Evolutionary conservation across 2,888 invertebrate genomes (phyloP).

Genomic region (Cheilosia soror): DNA sequence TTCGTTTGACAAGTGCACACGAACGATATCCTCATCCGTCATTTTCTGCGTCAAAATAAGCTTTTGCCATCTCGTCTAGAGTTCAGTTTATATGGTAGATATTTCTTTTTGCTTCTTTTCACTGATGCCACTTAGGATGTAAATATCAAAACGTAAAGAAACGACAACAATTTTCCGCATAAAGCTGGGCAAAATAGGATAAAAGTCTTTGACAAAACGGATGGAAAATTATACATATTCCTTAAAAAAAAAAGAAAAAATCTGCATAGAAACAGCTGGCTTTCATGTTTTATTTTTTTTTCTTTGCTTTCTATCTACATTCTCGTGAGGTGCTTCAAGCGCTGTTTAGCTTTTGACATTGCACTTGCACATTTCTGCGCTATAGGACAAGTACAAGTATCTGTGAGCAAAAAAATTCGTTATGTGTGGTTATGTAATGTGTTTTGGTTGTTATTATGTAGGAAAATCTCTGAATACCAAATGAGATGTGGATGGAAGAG

Average conservation of each 20-base stretch:
- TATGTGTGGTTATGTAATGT: conserved; percentile 62
- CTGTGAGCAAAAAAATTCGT: background rate
- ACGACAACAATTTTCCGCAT: conserved; percentile 16
- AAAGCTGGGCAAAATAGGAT: conserved; percentile 51
- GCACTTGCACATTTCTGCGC: conserved; percentile 54
- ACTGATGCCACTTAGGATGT: conserved; percentile 67
- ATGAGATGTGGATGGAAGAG: conserved; percentile 46
- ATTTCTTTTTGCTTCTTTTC: conserved; percentile 8
- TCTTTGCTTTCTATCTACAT: background rate
- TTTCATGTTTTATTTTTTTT: conserved; percentile 16
- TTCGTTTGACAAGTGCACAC: conserved; percentile 65
- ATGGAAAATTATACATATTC: conserved; percentile 25
- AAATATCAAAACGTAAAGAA: conserved; percentile 54
- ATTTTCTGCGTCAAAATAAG: conserved; percentile 55
- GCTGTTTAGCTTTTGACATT: conserved; percentile 65
- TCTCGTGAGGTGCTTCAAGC: conserved; percentile 13
- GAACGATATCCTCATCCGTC: conserved; percentile 68
- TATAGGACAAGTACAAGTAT: background rate
- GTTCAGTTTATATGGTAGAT: conserved; percentile 3
- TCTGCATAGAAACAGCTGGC: conserved; percentile 72
- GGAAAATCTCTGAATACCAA: conserved; percentile 61
- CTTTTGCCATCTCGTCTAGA: conserved; percentile 52
- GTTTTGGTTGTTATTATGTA: conserved; percentile 49
- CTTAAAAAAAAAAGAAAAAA: conserved; percentile 31
- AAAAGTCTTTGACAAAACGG: conserved; percentile 44